Base-by-base conservation (phyloP, 2,888 invertebrate genomes). In the Drosophila fungiperda region DNA sequence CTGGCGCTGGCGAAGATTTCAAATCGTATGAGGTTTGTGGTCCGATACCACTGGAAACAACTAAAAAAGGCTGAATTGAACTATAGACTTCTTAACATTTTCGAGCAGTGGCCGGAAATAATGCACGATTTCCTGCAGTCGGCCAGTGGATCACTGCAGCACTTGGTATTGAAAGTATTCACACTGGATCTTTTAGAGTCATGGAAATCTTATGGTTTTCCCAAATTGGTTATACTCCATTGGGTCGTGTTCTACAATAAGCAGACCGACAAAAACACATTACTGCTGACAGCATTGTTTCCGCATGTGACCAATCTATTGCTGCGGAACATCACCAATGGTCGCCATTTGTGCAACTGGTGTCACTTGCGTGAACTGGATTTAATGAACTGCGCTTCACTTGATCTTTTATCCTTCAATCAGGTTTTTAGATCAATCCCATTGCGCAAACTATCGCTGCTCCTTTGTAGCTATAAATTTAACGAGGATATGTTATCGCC, bases 361-460 rank as follows among this genome's bases (percentile, higher is more conserved):
- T 1, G 9, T 4, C 29, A 76, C 6, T 36, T 88, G 20, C 62
- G 48, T 1, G 80, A 84, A 26, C 49, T 88, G 36, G 36, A 80
- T 54, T 36, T 88, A 9, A n/a, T 61, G 11, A 50, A 49, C 7
- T 83, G 88, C 23, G 12, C 36, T 23, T 55, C 35, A 1, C 11
- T 84, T 38, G 38, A 78, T 6, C 4, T 53, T 0, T n/a, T 33
- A 2, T 49, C 55, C 11, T 69, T 77, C 29, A 17, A 61, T 0
- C 49, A 49, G 15, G 64, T 73, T 3, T 76, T 84, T n/a, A 52
- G 38, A 2, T 36, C 33, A 3, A n/a, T 78, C 2, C 59, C 63
- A 17, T 57, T 88, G 20, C 68, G 68, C 2, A 89, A 89, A 48
- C 48, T 90, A 0, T 38, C 74, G 1, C 3, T 86, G 0, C 64